Conservation (phyloP, 2,797 vertebrate genomes). For the Gadopsis marmoratus region DNA sequence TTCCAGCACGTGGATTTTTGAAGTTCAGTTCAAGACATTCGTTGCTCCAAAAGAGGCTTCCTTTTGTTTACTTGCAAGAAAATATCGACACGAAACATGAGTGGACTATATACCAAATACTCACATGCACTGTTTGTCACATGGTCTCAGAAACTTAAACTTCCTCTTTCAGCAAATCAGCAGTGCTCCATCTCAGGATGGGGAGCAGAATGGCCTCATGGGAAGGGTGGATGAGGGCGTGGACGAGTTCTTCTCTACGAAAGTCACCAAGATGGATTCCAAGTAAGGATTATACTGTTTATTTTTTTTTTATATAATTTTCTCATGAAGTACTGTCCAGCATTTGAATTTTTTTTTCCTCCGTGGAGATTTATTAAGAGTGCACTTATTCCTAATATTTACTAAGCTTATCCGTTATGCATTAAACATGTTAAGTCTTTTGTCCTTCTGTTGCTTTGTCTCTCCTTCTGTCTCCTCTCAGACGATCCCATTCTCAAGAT, state of each 20-base stretch:
- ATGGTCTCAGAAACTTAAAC: not conserved
- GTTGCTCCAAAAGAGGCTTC: not conserved
- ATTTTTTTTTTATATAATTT: not conserved
- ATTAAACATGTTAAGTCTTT: not conserved
- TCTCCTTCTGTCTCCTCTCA: constrained; percentile 59
- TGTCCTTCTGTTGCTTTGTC: not conserved
- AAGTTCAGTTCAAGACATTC: not conserved
- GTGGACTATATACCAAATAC: not conserved
- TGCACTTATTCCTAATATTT: not conserved
- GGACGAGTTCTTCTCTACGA: constrained; percentile 98
- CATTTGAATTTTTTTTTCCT: not conserved
- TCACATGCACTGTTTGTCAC: not conserved
- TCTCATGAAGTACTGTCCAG: not conserved
- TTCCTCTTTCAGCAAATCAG: constrained; percentile 82
- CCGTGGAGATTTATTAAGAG: no score
- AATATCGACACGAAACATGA: not conserved
- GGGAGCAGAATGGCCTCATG: constrained; percentile 96
- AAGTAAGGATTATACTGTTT: constrained; percentile 85
- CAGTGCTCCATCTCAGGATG: constrained; percentile 87
- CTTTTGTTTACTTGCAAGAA: not conserved
- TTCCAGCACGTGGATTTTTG: not conserved
- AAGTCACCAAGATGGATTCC: constrained; percentile 93
- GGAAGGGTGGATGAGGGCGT: constrained; percentile 97
- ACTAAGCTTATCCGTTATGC: not conserved
- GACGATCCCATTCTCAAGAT: constrained; percentile 88